Conservation (phyloP, 2,888 invertebrate genomes). For the Odontomyia ornata region DNA sequence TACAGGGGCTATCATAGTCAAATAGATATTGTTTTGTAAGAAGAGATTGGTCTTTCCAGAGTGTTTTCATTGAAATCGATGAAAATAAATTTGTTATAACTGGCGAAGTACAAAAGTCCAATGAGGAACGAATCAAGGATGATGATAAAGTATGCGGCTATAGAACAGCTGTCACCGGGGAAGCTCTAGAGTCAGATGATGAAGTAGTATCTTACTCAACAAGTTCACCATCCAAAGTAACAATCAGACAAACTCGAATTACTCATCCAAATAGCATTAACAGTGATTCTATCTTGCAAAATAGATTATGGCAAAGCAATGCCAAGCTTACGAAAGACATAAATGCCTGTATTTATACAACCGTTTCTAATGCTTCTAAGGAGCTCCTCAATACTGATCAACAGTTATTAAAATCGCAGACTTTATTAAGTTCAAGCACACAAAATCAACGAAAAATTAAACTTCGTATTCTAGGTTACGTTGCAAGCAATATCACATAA, state of each 20-base stretch:
- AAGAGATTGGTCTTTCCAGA: too few relatives aligned
- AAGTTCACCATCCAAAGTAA: background rate
- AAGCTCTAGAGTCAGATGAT: conserved; percentile 13
- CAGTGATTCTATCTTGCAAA: conserved; percentile 4
- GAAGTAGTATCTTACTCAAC: conserved; percentile 6
- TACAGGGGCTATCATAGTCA: too few relatives aligned
- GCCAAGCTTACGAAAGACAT: conserved; percentile 7
- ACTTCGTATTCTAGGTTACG: conserved; percentile 11
- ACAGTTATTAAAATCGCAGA: conserved; percentile 29
- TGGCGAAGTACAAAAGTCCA: conserved; percentile 18
- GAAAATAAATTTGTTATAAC: conserved; percentile 14
- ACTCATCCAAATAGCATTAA: background rate
- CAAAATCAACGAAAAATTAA: too few relatives aligned
- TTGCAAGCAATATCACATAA: conserved; percentile 28
- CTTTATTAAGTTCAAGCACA: too few relatives aligned
- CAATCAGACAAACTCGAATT: background rate
- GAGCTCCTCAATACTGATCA: conserved; percentile 21
- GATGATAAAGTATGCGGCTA: background rate
- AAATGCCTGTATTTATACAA: conserved; percentile 5
- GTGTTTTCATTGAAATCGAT: background rate
- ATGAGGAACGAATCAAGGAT: background rate
- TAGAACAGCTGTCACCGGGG: conserved; percentile 8
- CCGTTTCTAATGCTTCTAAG: background rate
- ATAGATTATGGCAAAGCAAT: conserved; percentile 22
- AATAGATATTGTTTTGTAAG: too few relatives aligned